A percentile compares a stretch with the other conserved stretches of the same genome.
These are phyloP conservation scores for Ciona savignyi DNA, from an alignment of 23 tunicate genomes.

Conservation along the genomic window DNA sequence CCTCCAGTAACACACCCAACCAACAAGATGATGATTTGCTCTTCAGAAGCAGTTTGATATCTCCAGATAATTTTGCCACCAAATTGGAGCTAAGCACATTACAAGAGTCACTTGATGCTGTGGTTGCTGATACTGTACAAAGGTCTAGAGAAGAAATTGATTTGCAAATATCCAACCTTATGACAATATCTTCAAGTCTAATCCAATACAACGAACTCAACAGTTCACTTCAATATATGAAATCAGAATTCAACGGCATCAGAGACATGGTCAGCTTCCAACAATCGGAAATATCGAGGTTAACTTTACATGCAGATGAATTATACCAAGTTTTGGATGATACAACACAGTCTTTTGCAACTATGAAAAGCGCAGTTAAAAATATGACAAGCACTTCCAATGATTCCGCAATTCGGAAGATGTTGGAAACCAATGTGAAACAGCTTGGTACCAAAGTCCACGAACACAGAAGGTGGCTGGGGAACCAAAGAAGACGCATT, in stretches of 20 bases:
- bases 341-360: neutral
- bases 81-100: neutral
- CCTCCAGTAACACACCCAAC: neutral
- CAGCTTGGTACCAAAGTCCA: slow-evolving; percentile 18
- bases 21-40: neutral
- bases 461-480: slow-evolving; percentile 29
- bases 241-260: neutral
- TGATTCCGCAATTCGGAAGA: neutral
- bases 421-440: slow-evolving; percentile 25
- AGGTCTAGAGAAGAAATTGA: neutral
- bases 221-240: too few species aligned
- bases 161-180: neutral
- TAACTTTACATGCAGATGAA: neutral
- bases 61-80: neutral
- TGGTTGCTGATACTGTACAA: neutral
- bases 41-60: neutral
- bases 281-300: neutral
- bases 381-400: too few species aligned
- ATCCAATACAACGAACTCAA: too few species aligned
- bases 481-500: slow-evolving; percentile 34
- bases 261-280: neutral
- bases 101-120: neutral
- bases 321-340: neutral
- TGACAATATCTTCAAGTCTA: too few species aligned
- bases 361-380: neutral